phyloP scores from a whole-genome alignment of 2,888 invertebrate genomes.

The Drosophila merina region DNA sequence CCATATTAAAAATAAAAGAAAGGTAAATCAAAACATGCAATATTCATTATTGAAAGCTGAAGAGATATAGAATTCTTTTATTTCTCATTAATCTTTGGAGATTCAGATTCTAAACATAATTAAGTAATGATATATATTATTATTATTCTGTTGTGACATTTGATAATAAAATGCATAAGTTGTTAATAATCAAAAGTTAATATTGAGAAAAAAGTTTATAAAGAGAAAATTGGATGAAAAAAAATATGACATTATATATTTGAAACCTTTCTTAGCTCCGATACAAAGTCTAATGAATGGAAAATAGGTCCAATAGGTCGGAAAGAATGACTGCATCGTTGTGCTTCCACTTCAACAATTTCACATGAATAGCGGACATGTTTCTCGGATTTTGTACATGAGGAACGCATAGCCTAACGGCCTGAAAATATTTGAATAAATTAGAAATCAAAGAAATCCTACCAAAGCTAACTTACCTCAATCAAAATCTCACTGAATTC shows the following conservation, averaged over 20 bases:
- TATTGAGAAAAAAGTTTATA: too few relatives aligned
- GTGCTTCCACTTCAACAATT: neutral
- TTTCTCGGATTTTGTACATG: neutral
- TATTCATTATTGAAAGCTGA: too few relatives aligned
- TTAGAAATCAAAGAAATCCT: neutral
- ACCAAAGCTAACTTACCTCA: neutral
- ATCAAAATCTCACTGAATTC: neutral
- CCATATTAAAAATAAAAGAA: neutral
- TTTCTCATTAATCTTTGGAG: too few relatives aligned
- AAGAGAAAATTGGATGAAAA: neutral
- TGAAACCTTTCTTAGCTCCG: too few relatives aligned
- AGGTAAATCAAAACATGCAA: neutral
- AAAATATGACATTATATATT: neutral
- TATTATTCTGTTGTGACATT: too few relatives aligned
- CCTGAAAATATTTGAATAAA: neutral
- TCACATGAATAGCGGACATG: neutral
- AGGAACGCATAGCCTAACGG: neutral
- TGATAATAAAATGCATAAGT: too few relatives aligned
- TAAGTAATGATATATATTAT: too few relatives aligned
- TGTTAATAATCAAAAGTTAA: too few relatives aligned
- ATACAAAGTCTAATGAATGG: neutral
- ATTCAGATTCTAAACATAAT: too few relatives aligned
- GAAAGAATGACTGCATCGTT: neutral
- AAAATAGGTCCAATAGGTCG: neutral
- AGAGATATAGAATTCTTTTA: too few relatives aligned